A percentile compares a stretch with the other conserved stretches of the same genome.
These are phyloP conservation scores for Hirtodrosophila cameraria DNA, from an alignment of 2,888 invertebrate species.

Conservation along the genomic window DNA sequence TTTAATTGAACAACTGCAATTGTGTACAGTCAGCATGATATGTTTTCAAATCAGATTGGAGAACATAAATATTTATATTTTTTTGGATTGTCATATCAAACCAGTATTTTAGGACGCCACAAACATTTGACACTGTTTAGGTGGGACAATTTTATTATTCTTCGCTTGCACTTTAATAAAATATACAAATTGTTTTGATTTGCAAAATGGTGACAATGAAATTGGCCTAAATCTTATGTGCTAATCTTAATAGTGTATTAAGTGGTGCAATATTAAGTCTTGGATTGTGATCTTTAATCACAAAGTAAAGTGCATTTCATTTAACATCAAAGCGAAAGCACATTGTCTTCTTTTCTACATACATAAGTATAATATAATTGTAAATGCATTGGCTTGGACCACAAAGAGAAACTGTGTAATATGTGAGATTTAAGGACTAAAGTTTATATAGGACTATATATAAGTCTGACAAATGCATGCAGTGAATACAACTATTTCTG, in stretches of 20 bases:
- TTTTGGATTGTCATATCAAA: background rate
- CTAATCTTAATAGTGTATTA: slow-evolving; percentile 30
- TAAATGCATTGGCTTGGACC: slow-evolving; percentile 57
- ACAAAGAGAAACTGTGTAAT: slow-evolving; percentile 26
- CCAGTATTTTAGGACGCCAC: too few species aligned
- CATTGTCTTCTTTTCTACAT: background rate
- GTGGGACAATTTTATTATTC: background rate
- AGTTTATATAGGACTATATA: slow-evolving; percentile 9
- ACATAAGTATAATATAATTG: slow-evolving; percentile 11
- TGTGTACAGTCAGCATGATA: slow-evolving; percentile 39
- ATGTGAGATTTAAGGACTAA: slow-evolving; percentile 5
- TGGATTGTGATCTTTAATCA: slow-evolving; percentile 45
- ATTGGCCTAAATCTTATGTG: slow-evolving; percentile 40
- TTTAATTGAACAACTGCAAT: slow-evolving; percentile 17
- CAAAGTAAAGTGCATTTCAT: slow-evolving; percentile 53
- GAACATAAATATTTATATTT: background rate
- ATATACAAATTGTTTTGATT: slow-evolving; percentile 35
- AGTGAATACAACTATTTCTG: background rate
- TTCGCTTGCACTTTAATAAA: slow-evolving; percentile 46
- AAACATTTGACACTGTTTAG: background rate
- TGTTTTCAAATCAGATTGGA: background rate
- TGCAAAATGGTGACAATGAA: slow-evolving; percentile 31
- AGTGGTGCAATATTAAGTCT: slow-evolving; percentile 48
- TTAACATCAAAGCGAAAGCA: slow-evolving; percentile 11
- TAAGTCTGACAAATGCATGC: too few species aligned